phyloP scores from a whole-genome alignment of 2,888 invertebrate species.

The Archips crataeganus region DNA sequence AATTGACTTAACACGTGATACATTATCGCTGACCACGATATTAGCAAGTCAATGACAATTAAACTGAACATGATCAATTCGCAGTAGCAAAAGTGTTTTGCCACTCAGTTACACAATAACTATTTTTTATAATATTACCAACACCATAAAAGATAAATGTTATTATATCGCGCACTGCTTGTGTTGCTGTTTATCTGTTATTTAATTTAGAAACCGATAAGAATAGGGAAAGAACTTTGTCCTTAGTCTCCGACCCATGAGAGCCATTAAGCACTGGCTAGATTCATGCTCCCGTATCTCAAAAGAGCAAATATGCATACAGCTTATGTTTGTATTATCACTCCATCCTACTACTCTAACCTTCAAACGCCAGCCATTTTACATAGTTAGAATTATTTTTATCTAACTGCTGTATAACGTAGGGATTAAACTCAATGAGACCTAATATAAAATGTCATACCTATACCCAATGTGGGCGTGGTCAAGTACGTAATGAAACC shows the following conservation, averaged over 20 bases:
- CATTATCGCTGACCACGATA: background rate
- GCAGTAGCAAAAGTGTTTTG: background rate
- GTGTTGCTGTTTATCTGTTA: conserved; percentile 17
- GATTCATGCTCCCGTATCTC: conserved; percentile 39
- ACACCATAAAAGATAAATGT: conserved; percentile 19
- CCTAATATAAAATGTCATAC: background rate
- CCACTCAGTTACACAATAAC: conserved; percentile 3
- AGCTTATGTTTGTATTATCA: conserved; percentile 1
- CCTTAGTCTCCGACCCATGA: conserved; percentile 36
- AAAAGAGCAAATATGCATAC: conserved; percentile 18
- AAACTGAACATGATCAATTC: conserved; percentile 3
- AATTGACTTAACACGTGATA: background rate
- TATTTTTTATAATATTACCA: background rate
- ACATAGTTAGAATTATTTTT: background rate
- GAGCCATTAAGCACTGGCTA: conserved; percentile 23
- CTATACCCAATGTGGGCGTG: background rate
- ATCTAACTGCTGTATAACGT: background rate
- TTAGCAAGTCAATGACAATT: background rate
- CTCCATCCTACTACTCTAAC: background rate
- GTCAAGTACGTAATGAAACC: background rate
- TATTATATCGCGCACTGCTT: conserved; percentile 1
- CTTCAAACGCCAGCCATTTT: background rate
- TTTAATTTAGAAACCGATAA: conserved; percentile 40
- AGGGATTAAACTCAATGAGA: background rate
- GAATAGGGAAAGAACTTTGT: conserved; percentile 38